A percentile compares a stretch with the other conserved stretches of the same genome.
Conservation (phyloP, 2,888 invertebrate species). For the Eupithecia vulgata region DNA sequence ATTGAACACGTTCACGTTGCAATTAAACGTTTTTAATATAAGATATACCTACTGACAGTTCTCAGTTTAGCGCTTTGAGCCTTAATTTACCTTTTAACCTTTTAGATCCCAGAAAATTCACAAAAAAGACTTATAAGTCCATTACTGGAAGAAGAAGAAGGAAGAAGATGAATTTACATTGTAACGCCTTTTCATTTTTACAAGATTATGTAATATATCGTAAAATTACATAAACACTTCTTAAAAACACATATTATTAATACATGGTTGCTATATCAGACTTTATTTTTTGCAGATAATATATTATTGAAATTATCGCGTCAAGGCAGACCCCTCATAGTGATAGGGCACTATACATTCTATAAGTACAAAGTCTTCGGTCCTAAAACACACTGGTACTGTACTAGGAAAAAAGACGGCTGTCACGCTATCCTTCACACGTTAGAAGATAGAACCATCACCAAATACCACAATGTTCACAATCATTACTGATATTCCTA, state of each 20-base stretch:
- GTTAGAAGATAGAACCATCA: neutral
- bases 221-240: too few species aligned
- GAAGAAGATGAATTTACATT: too few species aligned
- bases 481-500: slow-evolving; percentile 2
- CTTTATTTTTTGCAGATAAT: slow-evolving; percentile 4
- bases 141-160: too few species aligned
- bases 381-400: slow-evolving; percentile 10
- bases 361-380: slow-evolving; percentile 1
- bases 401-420: neutral
- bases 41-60: too few species aligned
- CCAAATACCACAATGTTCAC: slow-evolving; percentile 6
- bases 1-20: too few species aligned
- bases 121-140: too few species aligned
- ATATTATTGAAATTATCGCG: neutral
- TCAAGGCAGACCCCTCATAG: neutral
- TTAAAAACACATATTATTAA: neutral
- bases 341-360: neutral
- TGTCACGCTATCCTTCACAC: slow-evolving; percentile 8
- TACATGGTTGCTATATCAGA: neutral
- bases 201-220: too few species aligned
- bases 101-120: too few species aligned
- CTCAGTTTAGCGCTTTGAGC: too few species aligned
- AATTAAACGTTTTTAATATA: too few species aligned
- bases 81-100: too few species aligned
- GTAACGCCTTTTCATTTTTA: too few species aligned